Evolutionary conservation across 64 coral and sea anemone genomes (phyloP).

Genomic region (Platygyra sinensis): DNA sequence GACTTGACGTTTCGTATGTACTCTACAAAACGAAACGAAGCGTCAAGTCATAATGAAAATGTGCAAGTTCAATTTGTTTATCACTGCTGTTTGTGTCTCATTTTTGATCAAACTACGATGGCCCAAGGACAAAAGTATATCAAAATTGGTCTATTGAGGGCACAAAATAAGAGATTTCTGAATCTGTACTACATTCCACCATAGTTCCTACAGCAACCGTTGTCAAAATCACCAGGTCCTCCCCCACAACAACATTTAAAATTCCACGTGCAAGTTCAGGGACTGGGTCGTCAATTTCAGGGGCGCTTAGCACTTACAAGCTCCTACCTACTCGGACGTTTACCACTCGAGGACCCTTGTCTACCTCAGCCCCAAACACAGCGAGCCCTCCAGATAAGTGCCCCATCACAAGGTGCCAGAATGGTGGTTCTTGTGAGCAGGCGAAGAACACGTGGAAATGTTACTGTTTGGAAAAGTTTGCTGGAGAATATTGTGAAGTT

Average conservation of each 20-base stretch:
- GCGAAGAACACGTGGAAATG: neutral
- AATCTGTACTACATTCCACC: too few relatives aligned
- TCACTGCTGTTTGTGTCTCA: too few relatives aligned
- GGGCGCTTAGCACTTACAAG: neutral
- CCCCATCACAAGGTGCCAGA: neutral
- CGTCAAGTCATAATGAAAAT: too few relatives aligned
- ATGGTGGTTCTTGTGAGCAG: slow-evolving; percentile 17
- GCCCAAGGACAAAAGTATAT: too few relatives aligned
- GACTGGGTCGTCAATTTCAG: neutral
- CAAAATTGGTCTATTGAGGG: too few relatives aligned
- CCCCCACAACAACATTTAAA: neutral
- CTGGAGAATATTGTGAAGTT: slow-evolving; percentile 21
- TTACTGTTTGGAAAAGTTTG: slow-evolving; percentile 8
- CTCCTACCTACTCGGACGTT: neutral
- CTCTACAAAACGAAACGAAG: too few relatives aligned
- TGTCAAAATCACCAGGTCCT: neutral
- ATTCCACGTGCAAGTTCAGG: neutral
- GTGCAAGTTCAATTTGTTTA: too few relatives aligned
- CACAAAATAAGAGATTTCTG: too few relatives aligned
- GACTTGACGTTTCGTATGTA: too few relatives aligned
- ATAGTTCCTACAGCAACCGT: neutral
- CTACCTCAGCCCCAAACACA: neutral
- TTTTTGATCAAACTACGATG: too few relatives aligned
- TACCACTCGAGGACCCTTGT: neutral
- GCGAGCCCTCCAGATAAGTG: neutral